These are phyloP conservation scores for Protodeltote pygarga DNA, from an alignment of 2,888 invertebrate species.

Conservation along the genomic window DNA sequence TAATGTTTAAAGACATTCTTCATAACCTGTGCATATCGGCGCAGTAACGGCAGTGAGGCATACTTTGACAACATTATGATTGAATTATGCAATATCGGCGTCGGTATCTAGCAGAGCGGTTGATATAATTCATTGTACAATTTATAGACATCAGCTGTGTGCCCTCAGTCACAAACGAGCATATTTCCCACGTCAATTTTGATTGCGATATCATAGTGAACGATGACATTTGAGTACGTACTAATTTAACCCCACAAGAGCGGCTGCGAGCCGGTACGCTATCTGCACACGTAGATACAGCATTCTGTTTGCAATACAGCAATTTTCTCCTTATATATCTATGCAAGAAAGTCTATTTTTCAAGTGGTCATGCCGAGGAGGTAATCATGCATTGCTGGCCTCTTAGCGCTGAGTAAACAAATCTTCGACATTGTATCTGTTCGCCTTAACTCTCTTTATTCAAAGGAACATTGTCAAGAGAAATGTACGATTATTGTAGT, in stretches of 20 bases:
- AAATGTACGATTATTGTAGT: slow-evolving; percentile 84
- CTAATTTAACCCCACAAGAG: slow-evolving; percentile 77
- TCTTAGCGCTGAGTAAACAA: slow-evolving; percentile 80
- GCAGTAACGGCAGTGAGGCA: slow-evolving; percentile 43
- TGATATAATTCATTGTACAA: slow-evolving; percentile 79
- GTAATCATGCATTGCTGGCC: slow-evolving; percentile 78
- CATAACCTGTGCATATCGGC: slow-evolving; percentile 34
- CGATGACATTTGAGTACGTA: slow-evolving; percentile 81
- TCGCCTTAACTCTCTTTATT: slow-evolving; percentile 84
- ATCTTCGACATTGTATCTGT: slow-evolving; percentile 85
- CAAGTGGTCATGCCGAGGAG: slow-evolving; percentile 53
- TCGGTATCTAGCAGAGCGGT: slow-evolving; percentile 63
- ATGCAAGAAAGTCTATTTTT: slow-evolving; percentile 70
- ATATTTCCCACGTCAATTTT: slow-evolving; percentile 85
- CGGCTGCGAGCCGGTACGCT: slow-evolving; percentile 62
- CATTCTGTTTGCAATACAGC: slow-evolving; percentile 50
- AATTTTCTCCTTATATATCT: slow-evolving; percentile 66
- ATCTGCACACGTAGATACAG: slow-evolving; percentile 71
- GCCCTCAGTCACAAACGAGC: slow-evolving; percentile 79
- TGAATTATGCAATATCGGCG: slow-evolving; percentile 76
- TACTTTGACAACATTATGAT: slow-evolving; percentile 65
- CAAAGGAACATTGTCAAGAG: slow-evolving; percentile 85
- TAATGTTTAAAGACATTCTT: slow-evolving; percentile 35
- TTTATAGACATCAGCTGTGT: slow-evolving; percentile 75
- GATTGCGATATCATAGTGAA: slow-evolving; percentile 84